Percentiles rank a stretch among this genome's conserved stretches.
phyloP scores from a whole-genome alignment of 2,888 invertebrate species.

The Aquatica leii region DNA sequence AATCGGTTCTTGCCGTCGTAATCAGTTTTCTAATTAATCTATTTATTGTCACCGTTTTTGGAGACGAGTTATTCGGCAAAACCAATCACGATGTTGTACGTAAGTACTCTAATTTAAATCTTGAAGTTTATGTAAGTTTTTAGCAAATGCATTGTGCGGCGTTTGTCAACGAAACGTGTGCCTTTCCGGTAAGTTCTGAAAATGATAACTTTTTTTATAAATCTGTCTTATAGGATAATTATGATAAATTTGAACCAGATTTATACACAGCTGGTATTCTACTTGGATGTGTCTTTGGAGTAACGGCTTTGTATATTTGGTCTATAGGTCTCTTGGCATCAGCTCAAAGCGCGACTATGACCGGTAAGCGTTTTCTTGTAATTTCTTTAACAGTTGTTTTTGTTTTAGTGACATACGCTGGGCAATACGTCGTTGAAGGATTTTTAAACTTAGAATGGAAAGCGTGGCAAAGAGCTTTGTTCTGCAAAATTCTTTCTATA shows the following conservation, averaged over 20 bases:
- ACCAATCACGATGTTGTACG: constrained; percentile 75
- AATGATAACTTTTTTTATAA: too few species aligned
- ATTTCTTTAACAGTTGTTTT: background rate
- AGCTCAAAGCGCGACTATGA: constrained; percentile 86
- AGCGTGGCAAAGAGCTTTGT: constrained; percentile 84
- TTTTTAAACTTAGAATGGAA: constrained; percentile 86
- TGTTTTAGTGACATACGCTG: constrained; percentile 72
- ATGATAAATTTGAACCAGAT: constrained; percentile 69
- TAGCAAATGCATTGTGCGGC: too few species aligned
- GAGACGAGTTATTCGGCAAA: constrained; percentile 78
- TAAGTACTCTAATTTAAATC: constrained; percentile 42
- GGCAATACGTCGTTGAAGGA: constrained; percentile 89
- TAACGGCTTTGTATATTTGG: constrained; percentile 84
- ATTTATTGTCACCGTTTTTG: constrained; percentile 89
- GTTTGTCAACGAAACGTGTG: too few species aligned
- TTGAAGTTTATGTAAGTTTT: too few species aligned
- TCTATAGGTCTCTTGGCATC: constrained; percentile 83
- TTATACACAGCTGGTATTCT: constrained; percentile 78
- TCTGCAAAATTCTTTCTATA: constrained; percentile 86
- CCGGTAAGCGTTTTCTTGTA: constrained; percentile 60
- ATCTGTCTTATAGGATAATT: constrained; percentile 55
- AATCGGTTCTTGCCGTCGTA: constrained; percentile 79
- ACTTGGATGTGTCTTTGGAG: constrained; percentile 79
- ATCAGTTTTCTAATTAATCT: constrained; percentile 88
- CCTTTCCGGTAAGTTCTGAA: too few species aligned